Evolutionary conservation across 2,888 invertebrate genomes (phyloP), one percentile per base, ranked within the genome.

Genomic region (Steromphala cineraria): DNA sequence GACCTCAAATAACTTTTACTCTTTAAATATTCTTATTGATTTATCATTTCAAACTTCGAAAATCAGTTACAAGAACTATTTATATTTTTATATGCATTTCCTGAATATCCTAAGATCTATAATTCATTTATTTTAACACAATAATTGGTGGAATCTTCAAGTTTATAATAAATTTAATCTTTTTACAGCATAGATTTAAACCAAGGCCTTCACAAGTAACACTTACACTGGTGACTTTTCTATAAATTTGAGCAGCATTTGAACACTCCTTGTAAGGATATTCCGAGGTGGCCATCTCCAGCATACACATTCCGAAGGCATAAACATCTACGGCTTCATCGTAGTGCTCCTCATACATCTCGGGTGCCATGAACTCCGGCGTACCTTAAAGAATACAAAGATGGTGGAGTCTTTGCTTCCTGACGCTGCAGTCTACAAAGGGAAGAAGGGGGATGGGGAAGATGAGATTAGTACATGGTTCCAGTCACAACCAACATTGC

Each of bases 291-390:
- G 99, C 99, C 99, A 99, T 99, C 95, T 99, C 99, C 91, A 99
- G 95, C 98, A 99, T 98, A 94, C 99, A 99, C 99, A 99, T 99
- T 56, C 99, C 99, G 94, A 99, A 99, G 15, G 99, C 99, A 94
- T 99, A 99, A 81, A 99, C 98, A 93, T 99, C 99, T 19, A 99
- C 99, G 13, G 97, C 96, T 94, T 99, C 99, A 94, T 99, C 99
- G 94, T 99, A 99, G 94, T 99, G 98, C 94, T 99, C 99, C 93
- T 99, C 99, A 94, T 99, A 99, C 98, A 99, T 95, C 95, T 99
- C 99, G 0, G 99, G 99, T 56, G 99, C 99, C 98, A 98, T 98
- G 94, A 98, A 98, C 94, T 98, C 98, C 0, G 98, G 98, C 2
- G 98, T 98, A 82, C 98, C 97, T 95, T 92, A 87, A 90, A 90